These are phyloP conservation scores for Acromyrmex echinatior DNA, from an alignment of 1,140 invertebrate genomes.

Conservation along the genomic window DNA sequence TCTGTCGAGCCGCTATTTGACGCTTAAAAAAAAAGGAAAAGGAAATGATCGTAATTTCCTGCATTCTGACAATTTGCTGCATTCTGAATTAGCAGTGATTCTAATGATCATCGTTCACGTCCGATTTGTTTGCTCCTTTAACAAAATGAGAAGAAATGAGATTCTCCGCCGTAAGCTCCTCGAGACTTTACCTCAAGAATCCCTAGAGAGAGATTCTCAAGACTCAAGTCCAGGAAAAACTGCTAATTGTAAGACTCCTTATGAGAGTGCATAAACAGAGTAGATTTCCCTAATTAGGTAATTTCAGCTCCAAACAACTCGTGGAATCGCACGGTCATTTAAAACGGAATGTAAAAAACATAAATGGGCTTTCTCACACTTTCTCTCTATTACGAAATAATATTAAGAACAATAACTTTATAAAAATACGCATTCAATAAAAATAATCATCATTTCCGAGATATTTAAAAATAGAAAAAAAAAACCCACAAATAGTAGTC, in stretches of 20 bases:
- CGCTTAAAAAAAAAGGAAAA: neutral
- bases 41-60: slow-evolving; percentile 74
- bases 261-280: slow-evolving; percentile 59
- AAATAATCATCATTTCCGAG: slow-evolving; percentile 12
- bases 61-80: slow-evolving; percentile 63
- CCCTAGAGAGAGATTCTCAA: slow-evolving; percentile 5
- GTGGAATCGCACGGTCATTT: slow-evolving; percentile 45
- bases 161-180: slow-evolving; percentile 27
- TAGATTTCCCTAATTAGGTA: slow-evolving; percentile 60
- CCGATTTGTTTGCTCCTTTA: slow-evolving; percentile 43
- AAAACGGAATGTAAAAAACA: slow-evolving; percentile 15
- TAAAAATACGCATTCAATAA: slow-evolving; percentile 17
- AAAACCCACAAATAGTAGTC: neutral
- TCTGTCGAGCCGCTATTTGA: slow-evolving; percentile 17
- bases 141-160: slow-evolving; percentile 31
- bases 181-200: slow-evolving; percentile 6
- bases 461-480: slow-evolving; percentile 30
- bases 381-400: slow-evolving; percentile 2
- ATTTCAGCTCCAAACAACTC: slow-evolving; percentile 43
- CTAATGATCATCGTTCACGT: slow-evolving; percentile 39
- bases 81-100: slow-evolving; percentile 32
- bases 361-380: neutral
- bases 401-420: neutral
- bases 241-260: slow-evolving; percentile 61
- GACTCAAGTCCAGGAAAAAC: slow-evolving; percentile 27